Conservation (phyloP, 2,888 invertebrate species). For the Aporophyla nigra region DNA sequence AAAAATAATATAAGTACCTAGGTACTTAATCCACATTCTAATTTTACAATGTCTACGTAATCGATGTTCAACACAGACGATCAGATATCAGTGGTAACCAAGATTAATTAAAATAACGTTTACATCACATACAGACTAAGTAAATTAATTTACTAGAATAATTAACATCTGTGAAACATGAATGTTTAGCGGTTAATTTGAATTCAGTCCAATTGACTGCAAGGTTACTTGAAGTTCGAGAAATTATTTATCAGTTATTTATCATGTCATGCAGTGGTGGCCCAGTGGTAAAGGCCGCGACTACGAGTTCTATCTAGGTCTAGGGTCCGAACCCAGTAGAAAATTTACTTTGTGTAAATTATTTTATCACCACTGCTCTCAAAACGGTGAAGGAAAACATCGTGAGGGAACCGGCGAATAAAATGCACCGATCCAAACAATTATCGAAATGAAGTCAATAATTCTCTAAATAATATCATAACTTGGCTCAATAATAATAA, state of each 20-base stretch:
- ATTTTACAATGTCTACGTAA: background rate
- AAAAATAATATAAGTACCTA: background rate
- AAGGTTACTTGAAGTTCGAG: conserved; percentile 39
- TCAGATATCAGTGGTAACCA: conserved; percentile 3
- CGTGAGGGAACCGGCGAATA: too few relatives aligned
- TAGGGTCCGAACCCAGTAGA: too few relatives aligned
- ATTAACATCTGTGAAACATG: conserved; percentile 27
- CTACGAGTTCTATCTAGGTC: too few relatives aligned
- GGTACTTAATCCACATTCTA: background rate
- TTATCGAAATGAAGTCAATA: too few relatives aligned
- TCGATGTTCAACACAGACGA: background rate
- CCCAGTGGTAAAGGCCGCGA: too few relatives aligned
- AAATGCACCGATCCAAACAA: too few relatives aligned
- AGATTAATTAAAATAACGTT: conserved; percentile 40
- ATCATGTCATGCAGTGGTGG: background rate
- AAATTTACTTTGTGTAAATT: too few relatives aligned
- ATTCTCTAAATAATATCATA: too few relatives aligned
- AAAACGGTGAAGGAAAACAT: too few relatives aligned
- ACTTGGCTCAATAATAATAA: too few relatives aligned
- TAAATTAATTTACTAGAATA: conserved; percentile 44
- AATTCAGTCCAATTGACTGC: conserved; percentile 30
- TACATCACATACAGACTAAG: conserved; percentile 17
- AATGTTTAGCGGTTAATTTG: conserved; percentile 12
- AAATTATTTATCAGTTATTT: conserved; percentile 18
- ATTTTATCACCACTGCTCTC: too few relatives aligned